Evolutionary conservation across 2,797 vertebrate genomes (phyloP).

Genomic region (Hipposideros larvatus): DNA sequence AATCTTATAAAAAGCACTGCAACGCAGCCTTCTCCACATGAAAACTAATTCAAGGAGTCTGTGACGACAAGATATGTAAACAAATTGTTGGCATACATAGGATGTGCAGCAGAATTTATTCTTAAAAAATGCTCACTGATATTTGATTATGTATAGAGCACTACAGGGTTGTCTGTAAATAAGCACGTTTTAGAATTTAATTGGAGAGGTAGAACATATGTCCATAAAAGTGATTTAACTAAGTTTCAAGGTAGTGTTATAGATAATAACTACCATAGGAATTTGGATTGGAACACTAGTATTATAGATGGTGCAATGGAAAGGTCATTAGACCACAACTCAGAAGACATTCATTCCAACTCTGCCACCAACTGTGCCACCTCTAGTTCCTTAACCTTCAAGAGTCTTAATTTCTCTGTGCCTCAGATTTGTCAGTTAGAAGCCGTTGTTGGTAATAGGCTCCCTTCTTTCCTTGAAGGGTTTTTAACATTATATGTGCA

Average conservation of each 20-base stretch:
- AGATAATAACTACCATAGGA: not conserved
- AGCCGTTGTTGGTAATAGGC: not conserved
- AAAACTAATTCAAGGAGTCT: constrained; percentile 36
- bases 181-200: not conserved
- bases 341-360: not conserved
- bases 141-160: not conserved
- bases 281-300: not conserved
- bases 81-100: not conserved
- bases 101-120: not conserved
- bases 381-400: not conserved
- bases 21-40: not conserved
- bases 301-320: not conserved
- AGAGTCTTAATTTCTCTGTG: not conserved
- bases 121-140: not conserved
- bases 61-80: not conserved
- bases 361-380: not conserved
- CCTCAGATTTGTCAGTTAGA: not conserved
- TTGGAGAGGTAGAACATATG: not conserved
- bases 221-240: not conserved
- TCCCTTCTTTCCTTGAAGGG: not conserved
- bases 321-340: not conserved
- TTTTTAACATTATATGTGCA: constrained; percentile 12
- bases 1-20: not conserved
- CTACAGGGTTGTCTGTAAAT: not conserved
- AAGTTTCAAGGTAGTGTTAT: not conserved